Evolutionary conservation across 37 sponge, comb jelly and placozoan genomes (phyloP).

Genomic region (Ephydatia muelleri): DNA sequence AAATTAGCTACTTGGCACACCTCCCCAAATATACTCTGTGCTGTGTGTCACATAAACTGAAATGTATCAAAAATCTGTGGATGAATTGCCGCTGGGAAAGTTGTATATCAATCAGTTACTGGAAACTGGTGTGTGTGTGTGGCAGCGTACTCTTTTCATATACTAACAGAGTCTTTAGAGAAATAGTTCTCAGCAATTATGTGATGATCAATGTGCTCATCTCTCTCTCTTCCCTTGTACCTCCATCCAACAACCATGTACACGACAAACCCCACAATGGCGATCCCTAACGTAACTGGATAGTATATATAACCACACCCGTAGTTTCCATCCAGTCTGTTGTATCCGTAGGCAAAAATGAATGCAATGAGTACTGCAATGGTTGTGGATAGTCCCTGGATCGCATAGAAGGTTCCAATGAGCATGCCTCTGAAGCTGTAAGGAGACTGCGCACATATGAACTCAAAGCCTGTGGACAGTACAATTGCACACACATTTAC

Average conservation of each 20-base stretch:
- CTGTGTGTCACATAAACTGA: no score
- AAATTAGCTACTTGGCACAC: no score
- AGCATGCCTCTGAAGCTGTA: conserved; percentile 28
- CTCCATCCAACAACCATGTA: not conserved
- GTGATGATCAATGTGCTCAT: not conserved
- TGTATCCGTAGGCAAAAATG: not conserved
- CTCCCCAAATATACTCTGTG: no score
- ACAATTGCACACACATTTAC: no score
- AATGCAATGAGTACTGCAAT: not conserved
- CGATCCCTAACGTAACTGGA: not conserved
- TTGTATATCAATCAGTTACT: no score
- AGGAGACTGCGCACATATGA: conserved; percentile 35
- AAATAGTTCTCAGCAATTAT: no score
- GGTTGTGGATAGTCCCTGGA: not conserved
- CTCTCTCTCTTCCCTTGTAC: conserved; percentile 5
- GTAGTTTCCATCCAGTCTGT: not conserved
- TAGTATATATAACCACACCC: not conserved
- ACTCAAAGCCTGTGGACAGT: not conserved
- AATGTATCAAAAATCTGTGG: no score
- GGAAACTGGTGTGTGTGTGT: no score
- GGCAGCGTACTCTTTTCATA: no score
- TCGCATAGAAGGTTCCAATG: not conserved
- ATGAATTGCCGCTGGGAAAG: no score
- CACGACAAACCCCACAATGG: not conserved
- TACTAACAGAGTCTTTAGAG: no score